These are phyloP conservation scores for Sinocyclocheilus anshuiensis DNA, from an alignment of 2,113 vertebrate genomes.

Conservation along the genomic window DNA sequence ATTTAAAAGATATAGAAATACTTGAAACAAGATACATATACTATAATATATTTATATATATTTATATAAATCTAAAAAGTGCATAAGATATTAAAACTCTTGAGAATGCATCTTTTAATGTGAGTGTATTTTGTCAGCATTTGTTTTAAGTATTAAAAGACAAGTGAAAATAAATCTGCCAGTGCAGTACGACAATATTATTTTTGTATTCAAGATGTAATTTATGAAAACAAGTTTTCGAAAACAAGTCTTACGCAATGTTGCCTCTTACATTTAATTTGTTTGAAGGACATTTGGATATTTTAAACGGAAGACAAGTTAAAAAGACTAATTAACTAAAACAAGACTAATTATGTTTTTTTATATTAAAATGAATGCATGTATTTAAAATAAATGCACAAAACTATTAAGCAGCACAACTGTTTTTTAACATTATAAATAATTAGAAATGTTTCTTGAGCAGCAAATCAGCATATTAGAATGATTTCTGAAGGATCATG, in stretches of 20 bases:
- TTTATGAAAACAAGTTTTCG: background rate
- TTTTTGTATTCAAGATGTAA: background rate
- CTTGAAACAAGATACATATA: background rate
- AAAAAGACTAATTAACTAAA: background rate
- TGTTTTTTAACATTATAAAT: background rate
- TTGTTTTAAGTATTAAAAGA: background rate
- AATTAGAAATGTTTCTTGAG: background rate
- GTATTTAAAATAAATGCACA: background rate
- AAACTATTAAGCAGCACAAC: background rate
- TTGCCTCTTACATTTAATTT: background rate
- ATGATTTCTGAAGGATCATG: background rate
- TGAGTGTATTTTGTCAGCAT: background rate
- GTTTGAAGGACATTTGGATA: background rate
- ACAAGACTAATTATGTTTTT: background rate
- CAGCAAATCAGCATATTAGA: background rate
- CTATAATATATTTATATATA: no score
- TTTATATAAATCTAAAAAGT: background rate
- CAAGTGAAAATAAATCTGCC: background rate
- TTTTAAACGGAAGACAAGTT: background rate
- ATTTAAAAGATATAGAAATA: background rate
- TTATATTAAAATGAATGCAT: background rate
- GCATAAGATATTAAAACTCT: background rate
- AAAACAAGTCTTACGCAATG: no score
- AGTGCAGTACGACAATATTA: background rate
- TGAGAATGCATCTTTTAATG: background rate